Conservation (phyloP, 2,888 invertebrate genomes). For the Orchesella flavescens region DNA sequence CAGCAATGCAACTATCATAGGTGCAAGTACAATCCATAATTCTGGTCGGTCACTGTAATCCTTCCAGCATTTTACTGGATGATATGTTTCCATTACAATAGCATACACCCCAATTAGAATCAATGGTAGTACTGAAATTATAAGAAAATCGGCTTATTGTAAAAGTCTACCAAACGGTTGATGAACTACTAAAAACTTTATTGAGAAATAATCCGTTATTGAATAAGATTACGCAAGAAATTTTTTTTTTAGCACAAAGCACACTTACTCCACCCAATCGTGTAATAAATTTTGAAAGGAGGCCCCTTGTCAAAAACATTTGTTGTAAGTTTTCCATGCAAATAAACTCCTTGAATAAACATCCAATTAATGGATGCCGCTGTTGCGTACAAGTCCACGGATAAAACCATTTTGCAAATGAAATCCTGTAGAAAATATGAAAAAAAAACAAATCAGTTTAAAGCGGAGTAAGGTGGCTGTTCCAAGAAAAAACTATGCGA, state of each 20-base stretch:
- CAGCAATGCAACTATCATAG: constrained; percentile 73
- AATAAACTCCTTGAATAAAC: constrained; percentile 75
- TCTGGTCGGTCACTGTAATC: constrained; percentile 73
- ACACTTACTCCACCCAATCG: constrained; percentile 78
- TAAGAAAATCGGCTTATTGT: too few relatives aligned
- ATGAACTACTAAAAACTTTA: too few relatives aligned
- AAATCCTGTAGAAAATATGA: constrained; percentile 75
- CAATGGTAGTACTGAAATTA: constrained; percentile 75
- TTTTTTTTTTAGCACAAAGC: too few relatives aligned
- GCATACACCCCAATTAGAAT: constrained; percentile 76
- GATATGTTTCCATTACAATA: constrained; percentile 73
- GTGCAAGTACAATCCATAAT: constrained; percentile 73
- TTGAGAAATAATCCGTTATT: too few relatives aligned
- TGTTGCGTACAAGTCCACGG: constrained; percentile 76
- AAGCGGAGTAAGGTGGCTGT: too few relatives aligned
- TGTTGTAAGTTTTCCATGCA: constrained; percentile 75
- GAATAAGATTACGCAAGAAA: too few relatives aligned
- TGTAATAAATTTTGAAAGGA: constrained; percentile 76
- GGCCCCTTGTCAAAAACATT: constrained; percentile 77
- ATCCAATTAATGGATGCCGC: constrained; percentile 78
- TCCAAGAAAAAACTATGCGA: too few relatives aligned
- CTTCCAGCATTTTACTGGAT: constrained; percentile 73
- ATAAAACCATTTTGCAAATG: constrained; percentile 76
- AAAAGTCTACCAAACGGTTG: too few relatives aligned
- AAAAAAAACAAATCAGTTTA: neutral